Evolutionary conservation across 2,888 invertebrate species (phyloP).

Genomic region (Nineta flava): DNA sequence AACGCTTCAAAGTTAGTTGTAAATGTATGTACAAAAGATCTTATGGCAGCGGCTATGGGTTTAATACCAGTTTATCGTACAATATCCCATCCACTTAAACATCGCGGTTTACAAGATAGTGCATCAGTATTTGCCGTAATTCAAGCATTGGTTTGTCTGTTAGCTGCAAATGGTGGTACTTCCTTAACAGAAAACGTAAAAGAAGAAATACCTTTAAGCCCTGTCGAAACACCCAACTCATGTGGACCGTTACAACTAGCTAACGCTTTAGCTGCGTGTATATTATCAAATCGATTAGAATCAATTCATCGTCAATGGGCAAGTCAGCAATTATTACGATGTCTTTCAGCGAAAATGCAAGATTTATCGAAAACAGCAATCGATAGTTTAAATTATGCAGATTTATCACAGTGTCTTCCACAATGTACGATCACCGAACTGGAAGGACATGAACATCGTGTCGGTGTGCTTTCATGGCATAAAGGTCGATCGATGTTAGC

Average conservation of each 20-base stretch:
- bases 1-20: constrained; percentile 37
- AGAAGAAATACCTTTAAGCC: constrained; percentile 17
- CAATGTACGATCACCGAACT: constrained; percentile 24
- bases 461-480: constrained; percentile 30
- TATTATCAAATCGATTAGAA: constrained; percentile 35
- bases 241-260: constrained; percentile 33
- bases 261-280: constrained; percentile 41
- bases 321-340: constrained; percentile 37
- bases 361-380: constrained; percentile 19
- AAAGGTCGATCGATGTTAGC: constrained; percentile 30
- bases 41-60: constrained; percentile 29
- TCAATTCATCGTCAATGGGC: constrained; percentile 41
- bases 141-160: constrained; percentile 39
- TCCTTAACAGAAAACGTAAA: constrained; percentile 15
- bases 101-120: constrained; percentile 14
- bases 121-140: constrained; percentile 34
- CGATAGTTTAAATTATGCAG: constrained; percentile 32
- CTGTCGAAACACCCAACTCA: constrained; percentile 15
- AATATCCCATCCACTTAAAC: no score
- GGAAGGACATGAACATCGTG: constrained; percentile 38
- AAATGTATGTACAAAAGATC: constrained; percentile 36
- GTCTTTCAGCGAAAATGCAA: constrained; percentile 24
- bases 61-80: constrained; percentile 13
- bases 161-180: constrained; percentile 29
- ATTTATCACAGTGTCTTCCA: constrained; percentile 31